A percentile compares a stretch with the other conserved stretches of the same genome.
Evolutionary conservation across 2,113 vertebrate genomes (phyloP).

Genomic region (Platycercus adscitus): DNA sequence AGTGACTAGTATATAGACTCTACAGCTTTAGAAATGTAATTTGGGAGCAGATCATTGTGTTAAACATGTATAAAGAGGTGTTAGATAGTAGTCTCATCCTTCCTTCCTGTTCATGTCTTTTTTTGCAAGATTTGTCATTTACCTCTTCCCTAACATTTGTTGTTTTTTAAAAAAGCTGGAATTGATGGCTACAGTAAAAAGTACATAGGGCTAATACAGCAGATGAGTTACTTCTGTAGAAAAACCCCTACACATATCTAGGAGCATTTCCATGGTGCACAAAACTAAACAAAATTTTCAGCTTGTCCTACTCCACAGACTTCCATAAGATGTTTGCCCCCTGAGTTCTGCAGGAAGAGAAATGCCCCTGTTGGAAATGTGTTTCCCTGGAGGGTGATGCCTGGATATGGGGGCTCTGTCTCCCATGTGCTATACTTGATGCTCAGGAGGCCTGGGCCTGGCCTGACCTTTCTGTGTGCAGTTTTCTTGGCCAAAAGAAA

Average conservation of each 20-base stretch:
- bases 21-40: neutral
- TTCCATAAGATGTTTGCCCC: neutral
- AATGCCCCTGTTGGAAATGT: neutral
- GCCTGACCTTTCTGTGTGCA: neutral
- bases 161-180: neutral
- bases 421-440: fast-evolving
- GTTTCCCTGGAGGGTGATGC: neutral
- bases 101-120: neutral
- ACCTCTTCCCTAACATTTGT: neutral
- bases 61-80: neutral
- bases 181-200: neutral
- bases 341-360: neutral
- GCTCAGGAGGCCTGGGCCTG: neutral
- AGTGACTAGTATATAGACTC: neutral
- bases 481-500: neutral
- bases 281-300: neutral
- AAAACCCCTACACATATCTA: neutral
- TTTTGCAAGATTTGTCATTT: neutral
- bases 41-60: neutral
- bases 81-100: neutral
- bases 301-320: neutral
- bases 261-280: neutral
- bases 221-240: neutral
- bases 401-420: neutral
- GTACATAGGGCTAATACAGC: neutral